Evolutionary conservation across 2,797 vertebrate species (phyloP), one percentile per base, ranked within the genome.

Genomic region (Macropus fuliginosus): DNA sequence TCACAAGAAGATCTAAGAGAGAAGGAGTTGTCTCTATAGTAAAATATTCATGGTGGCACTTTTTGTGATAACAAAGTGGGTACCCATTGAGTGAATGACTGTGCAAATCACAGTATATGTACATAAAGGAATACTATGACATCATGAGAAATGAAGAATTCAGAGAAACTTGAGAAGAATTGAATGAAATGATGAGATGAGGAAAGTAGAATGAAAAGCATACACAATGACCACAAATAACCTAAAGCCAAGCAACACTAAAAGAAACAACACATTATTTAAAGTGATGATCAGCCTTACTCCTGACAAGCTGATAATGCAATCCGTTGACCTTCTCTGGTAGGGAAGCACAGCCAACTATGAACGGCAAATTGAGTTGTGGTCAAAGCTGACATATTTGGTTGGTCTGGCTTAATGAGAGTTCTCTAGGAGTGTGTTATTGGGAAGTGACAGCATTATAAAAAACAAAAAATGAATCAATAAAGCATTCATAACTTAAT

Each of bases 61-160:
- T 87, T 81, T 24, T 46, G 40, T 46, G 62, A 5, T 93, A 40
- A 1, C 46, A 59, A 95, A 8, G 24, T 91, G 54, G 66, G 59
- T 90, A 54, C 62, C 56, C 27, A 93, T 92, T 55, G 54, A 81
- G 46, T 55, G n/a, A 55, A 87, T 50, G 54, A 50, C 62, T 13
- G 27, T 94, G 57, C 87, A 94, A 93, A 93, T 54, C 81, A 90
- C 52, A 91, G 21, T 31, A 21, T 81, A 46, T 81, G 66, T 46
- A 81, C n/a, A 81, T 40, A 81, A 81, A 81, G n/a, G 18, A 81
- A 28, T 87, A 28, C 8, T 28, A 50, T 87, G 27, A 9, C 74
- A 87, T 87, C 74, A 40, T 50, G 74, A 87, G 74, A 87, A 87
- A 87, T 27, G 40, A 50, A 40, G 74, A 87, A 87, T 87, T 87